A percentile compares a stretch with the other conserved stretches of the same genome.
Evolutionary conservation across 23 tunicate genomes (phyloP).

Genomic region (Ascidia mentula): DNA sequence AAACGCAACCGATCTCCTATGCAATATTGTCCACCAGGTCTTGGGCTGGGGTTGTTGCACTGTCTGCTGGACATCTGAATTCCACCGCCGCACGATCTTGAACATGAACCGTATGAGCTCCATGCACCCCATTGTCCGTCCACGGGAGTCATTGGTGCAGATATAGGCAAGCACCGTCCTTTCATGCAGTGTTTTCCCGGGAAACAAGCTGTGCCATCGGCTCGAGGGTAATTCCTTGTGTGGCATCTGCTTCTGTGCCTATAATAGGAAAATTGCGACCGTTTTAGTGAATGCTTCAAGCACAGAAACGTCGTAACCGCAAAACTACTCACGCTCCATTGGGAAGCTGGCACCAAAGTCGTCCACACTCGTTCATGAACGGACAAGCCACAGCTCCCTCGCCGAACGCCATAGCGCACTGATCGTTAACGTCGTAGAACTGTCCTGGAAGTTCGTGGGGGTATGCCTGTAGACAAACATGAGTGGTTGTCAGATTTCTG

Average conservation of each 20-base stretch:
- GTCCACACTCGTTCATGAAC: conserved; percentile 72
- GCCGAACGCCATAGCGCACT: conserved; percentile 90
- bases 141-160: conserved; percentile 27
- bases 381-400: conserved; percentile 74
- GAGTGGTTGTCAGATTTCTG: not conserved
- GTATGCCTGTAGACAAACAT: conserved; percentile 48
- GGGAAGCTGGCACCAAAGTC: conserved; percentile 81
- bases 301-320: not conserved
- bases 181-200: conserved; percentile 62
- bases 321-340: conserved; percentile 56
- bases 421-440: conserved; percentile 70
- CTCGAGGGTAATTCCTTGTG: conserved; percentile 75
- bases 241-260: conserved; percentile 41
- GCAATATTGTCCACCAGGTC: conserved; percentile 84
- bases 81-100: conserved; percentile 95
- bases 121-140: conserved; percentile 86
- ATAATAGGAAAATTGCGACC: not conserved
- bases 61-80: conserved; percentile 76
- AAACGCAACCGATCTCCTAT: conserved; percentile 69
- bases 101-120: conserved; percentile 88
- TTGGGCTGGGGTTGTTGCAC: conserved; percentile 85
- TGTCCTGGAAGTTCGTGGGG: conserved; percentile 69
- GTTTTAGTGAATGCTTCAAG: not conserved
- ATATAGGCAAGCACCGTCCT: conserved; percentile 62
- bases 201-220: conserved; percentile 82